phyloP scores from a whole-genome alignment of 2,797 vertebrate species.

The Triplophysa yarkandensis region DNA sequence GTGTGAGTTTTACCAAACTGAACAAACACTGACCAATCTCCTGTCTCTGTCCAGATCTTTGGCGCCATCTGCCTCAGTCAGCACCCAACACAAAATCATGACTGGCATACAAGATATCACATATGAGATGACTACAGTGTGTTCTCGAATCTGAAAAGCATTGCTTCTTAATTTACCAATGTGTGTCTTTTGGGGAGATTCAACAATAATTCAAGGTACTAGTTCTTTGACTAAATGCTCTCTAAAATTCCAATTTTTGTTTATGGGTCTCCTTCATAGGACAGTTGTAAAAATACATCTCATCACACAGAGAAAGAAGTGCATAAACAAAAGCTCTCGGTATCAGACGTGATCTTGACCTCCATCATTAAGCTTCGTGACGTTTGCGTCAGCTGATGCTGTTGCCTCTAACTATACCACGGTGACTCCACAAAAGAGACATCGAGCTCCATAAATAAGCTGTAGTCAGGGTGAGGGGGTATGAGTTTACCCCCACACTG shows the following conservation, averaged over 20 bases:
- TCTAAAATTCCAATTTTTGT: too few species aligned
- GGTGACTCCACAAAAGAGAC: conserved; percentile 62
- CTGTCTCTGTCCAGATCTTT: not conserved
- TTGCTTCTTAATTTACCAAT: too few species aligned
- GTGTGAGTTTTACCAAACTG: not conserved
- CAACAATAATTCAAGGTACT: not conserved
- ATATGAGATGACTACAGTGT: too few species aligned
- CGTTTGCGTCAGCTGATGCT: conserved; percentile 47
- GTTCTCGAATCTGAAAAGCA: too few species aligned
- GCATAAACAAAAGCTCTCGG: conserved; percentile 28
- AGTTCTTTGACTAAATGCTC: too few species aligned
- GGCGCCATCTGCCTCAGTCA: conserved; percentile 1
- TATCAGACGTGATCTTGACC: conserved; percentile 47
- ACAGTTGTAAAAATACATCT: not conserved
- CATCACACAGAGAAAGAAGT: conserved; percentile 22
- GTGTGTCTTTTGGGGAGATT: too few species aligned
- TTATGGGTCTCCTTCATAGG: too few species aligned
- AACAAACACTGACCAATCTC: not conserved
- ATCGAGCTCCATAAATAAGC: conserved; percentile 57
- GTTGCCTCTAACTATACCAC: conserved; percentile 54
- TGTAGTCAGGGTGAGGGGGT: conserved; percentile 52
- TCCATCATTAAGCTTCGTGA: conserved; percentile 42
- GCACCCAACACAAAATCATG: not conserved
- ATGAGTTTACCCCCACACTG: conserved; percentile 43
- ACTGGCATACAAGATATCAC: too few species aligned